Evolutionary conservation across 2,113 vertebrate species (phyloP), one percentile per base, ranked within the genome.

Genomic region (Garra rufa): DNA sequence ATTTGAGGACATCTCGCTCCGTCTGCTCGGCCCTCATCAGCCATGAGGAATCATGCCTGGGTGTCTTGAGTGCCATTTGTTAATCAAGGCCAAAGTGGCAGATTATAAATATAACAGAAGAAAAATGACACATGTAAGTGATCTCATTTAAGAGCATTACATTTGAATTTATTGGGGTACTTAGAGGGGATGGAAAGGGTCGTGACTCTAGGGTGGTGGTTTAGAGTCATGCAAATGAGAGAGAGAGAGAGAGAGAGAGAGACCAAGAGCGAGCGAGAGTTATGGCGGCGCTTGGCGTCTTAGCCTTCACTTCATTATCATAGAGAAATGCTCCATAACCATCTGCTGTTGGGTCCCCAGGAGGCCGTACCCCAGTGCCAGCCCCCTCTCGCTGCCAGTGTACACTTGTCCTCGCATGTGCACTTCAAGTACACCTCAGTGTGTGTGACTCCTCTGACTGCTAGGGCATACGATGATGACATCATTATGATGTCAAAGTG

Each of bases 71-170:
- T 92, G 92, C 92, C 92, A 93, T 94, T 95, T 94, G 92, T 93
- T 95, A 95, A 95, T 94, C 94, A 95, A 94, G 94, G 93, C 94
- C 93, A 94, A 93, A 91, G 92, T 93, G 92, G 92, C 91, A 89
- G 92, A 93, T 95, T 93, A 94, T 94, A 94, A 94, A 94, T 94
- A 94, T 90, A 90, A 86, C 83, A 86, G 91, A 91, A 91, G 93
- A 94, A 92, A 93, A 95, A 95, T 92, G 93, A 92, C 92, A 94
- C 92, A 92, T 92, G 93, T 93, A 95, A 93, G 93, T 94, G 93
- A 94, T 94, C 92, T 94, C 92, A 94, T 95, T 94, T 92, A 91
- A 91, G 87, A 92, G 89, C 92, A 92, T 94, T 95, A 94, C 89
- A 92, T 92, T 92, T 92, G 89, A 93, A 94, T 95, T 95, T 95